These are phyloP conservation scores for Myxocyprinus asiaticus DNA, from an alignment of 2,113 vertebrate genomes.

Conservation along the genomic window DNA sequence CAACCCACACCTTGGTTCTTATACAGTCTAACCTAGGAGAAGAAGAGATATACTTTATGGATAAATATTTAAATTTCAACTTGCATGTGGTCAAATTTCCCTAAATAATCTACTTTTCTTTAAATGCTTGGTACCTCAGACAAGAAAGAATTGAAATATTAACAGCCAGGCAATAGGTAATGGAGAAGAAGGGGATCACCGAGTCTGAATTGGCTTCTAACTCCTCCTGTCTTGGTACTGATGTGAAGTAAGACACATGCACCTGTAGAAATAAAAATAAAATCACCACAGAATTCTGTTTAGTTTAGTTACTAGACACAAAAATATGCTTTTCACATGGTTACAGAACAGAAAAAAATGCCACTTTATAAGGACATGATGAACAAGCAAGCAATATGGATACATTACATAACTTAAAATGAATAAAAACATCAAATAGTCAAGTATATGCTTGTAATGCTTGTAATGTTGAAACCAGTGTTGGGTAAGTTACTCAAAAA, in stretches of 20 bases:
- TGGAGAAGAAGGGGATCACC: slow-evolving; percentile 70
- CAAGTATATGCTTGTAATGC: no score
- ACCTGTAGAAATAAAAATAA: not conserved
- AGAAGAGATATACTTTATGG: not conserved
- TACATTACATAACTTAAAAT: no score
- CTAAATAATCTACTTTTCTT: not conserved
- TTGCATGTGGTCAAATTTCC: not conserved
- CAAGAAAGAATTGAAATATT: slow-evolving; percentile 71
- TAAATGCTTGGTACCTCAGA: slow-evolving; percentile 64
- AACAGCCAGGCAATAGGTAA: slow-evolving; percentile 71
- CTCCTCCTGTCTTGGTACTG: slow-evolving; percentile 73
- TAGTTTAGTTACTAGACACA: no score
- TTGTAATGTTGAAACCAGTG: no score
- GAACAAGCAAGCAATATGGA: no score
- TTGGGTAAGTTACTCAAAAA: no score
- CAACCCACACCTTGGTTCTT: slow-evolving; percentile 60
- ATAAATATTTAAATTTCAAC: no score
- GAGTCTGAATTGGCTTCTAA: slow-evolving; percentile 65
- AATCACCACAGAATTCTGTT: no score
- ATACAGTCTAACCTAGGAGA: slow-evolving; percentile 66
- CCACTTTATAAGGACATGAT: no score
- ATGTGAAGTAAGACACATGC: slow-evolving; percentile 67
- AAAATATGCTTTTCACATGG: not conserved
- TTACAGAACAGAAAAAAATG: not conserved
- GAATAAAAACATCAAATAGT: no score